phyloP scores from a whole-genome alignment of 2,797 vertebrate species.

The Coreius guichenoti region DNA sequence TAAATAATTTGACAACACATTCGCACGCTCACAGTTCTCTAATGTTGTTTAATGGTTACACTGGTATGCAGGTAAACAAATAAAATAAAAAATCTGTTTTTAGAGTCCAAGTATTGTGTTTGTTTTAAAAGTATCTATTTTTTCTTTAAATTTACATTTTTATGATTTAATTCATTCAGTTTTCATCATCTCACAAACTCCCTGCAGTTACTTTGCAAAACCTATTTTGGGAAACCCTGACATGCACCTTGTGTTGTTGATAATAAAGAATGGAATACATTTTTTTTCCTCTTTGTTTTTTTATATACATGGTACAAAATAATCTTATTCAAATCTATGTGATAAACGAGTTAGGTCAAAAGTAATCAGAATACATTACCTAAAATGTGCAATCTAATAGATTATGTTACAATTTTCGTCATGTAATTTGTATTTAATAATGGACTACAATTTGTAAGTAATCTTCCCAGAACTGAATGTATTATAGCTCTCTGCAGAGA shows the following conservation, averaged over 20 bases:
- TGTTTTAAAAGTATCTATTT: neutral
- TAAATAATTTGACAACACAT: neutral
- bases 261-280: neutral
- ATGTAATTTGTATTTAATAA: neutral
- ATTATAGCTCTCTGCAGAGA: neutral
- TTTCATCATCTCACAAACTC: neutral
- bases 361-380: neutral
- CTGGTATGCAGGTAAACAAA: neutral
- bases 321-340: neutral
- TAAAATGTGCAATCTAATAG: neutral
- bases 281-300: neutral
- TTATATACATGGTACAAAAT: neutral
- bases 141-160: neutral
- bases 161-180: neutral
- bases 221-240: neutral
- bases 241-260: neutral
- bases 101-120: slow-evolving; percentile 4
- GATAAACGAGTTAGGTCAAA: neutral
- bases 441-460: neutral
- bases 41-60: neutral
- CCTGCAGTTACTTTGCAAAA: neutral
- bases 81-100: neutral
- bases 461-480: slow-evolving; percentile 1
- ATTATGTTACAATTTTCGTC: neutral
- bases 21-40: neutral